Evolutionary conservation across 2,113 vertebrate genomes (phyloP).

Genomic region (Cairina moschata): DNA sequence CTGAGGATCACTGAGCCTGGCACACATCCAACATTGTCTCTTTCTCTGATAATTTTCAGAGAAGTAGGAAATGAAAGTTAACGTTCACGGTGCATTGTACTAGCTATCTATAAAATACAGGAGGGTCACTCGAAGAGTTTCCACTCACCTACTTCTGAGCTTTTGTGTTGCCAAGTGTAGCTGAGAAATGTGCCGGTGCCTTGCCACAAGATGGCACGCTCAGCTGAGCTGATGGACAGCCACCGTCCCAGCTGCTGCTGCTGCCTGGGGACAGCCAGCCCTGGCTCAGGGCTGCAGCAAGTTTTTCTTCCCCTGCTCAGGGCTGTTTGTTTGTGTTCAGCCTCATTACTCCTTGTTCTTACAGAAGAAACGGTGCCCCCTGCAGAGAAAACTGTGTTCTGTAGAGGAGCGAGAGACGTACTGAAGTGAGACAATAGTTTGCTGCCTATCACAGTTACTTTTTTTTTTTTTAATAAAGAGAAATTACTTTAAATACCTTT

Average conservation of each 20-base stretch:
- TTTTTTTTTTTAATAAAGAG: neutral
- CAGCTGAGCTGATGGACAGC: neutral
- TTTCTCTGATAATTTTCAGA: neutral
- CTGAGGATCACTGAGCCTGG: neutral
- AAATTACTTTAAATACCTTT: neutral
- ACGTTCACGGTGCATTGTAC: fast-evolving
- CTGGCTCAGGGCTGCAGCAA: neutral
- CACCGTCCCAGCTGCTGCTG: fast-evolving
- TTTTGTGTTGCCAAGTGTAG: neutral
- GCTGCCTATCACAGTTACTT: neutral
- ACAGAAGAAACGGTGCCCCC: neutral
- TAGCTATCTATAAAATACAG: neutral
- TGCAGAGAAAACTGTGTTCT: neutral
- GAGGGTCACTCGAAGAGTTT: neutral
- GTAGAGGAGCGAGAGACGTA: neutral
- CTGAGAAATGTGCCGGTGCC: neutral
- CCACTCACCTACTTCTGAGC: neutral
- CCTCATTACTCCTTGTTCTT: neutral
- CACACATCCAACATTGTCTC: neutral
- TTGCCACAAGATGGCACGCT: constrained; percentile 12
- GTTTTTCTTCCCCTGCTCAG: neutral
- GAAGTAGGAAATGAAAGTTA: neutral
- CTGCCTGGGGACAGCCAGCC: neutral
- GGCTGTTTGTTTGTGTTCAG: constrained; percentile 7
- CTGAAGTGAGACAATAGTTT: fast-evolving